Evolutionary conservation across 1,140 invertebrate species (phyloP).

Genomic region (Anthonomus grandis): DNA sequence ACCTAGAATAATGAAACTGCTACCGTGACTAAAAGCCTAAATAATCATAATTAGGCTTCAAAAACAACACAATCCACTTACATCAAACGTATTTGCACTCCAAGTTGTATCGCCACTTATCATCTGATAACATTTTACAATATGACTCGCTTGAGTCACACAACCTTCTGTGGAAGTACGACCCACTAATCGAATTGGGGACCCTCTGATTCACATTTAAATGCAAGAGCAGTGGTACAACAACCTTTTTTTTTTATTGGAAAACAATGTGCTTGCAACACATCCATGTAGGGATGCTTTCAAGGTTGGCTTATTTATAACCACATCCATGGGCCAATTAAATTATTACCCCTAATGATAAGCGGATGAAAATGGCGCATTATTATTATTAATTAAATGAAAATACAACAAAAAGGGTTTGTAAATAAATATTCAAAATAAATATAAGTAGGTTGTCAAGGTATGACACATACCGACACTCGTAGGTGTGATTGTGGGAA

Average conservation of each 20-base stretch:
- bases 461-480: conserved; percentile 27
- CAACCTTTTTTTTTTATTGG: conserved; percentile 9
- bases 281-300: conserved; percentile 20
- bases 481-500: neutral
- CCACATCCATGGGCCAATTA: neutral
- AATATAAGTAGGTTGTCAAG: conserved; percentile 28
- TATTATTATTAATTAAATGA: too few relatives aligned
- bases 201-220: neutral
- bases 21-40: too few relatives aligned
- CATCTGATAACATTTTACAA: neutral
- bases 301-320: conserved; percentile 15
- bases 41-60: too few relatives aligned
- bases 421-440: conserved; percentile 28
- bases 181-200: neutral
- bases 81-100: neutral
- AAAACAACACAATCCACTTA: neutral
- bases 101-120: neutral
- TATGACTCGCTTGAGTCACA: too few relatives aligned
- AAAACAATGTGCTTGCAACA: conserved; percentile 23
- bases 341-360: neutral
- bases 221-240: too few relatives aligned
- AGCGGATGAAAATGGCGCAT: neutral
- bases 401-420: conserved; percentile 4
- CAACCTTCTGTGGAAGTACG: too few relatives aligned
- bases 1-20: too few relatives aligned